Evolutionary conservation across 2,113 vertebrate genomes (phyloP).

Genomic region (Serilophus lunatus): DNA sequence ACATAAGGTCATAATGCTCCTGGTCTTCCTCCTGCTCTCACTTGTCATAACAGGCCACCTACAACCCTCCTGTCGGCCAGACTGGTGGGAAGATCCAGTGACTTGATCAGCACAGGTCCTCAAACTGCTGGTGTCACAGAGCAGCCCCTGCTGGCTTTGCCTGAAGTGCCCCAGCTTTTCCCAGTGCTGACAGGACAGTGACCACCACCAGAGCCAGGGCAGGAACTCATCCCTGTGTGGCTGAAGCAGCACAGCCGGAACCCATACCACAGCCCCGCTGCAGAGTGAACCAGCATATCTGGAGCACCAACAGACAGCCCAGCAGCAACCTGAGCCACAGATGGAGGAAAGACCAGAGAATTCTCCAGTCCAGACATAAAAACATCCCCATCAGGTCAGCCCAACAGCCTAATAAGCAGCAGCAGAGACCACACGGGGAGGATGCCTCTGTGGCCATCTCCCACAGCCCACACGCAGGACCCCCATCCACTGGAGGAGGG

Average conservation of each 20-base stretch:
- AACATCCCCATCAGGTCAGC: background rate
- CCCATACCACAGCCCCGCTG: too few relatives aligned
- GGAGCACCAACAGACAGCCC: background rate
- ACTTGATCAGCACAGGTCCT: background rate
- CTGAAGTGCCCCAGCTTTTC: background rate
- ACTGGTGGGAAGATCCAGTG: background rate
- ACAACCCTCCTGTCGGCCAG: background rate
- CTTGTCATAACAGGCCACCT: background rate
- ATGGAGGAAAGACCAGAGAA: background rate
- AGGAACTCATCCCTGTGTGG: background rate
- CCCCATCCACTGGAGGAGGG: background rate
- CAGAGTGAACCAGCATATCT: too few relatives aligned
- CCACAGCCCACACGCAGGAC: background rate
- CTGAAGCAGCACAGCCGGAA: too few relatives aligned
- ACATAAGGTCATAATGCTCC: too few relatives aligned
- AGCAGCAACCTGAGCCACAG: background rate
- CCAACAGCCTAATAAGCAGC: background rate
- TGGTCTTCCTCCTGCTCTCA: background rate
- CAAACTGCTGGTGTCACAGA: background rate
- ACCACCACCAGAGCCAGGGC: background rate
- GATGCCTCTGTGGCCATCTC: fast-evolving
- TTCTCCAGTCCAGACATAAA: background rate
- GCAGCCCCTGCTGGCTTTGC: background rate
- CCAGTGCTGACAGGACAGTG: background rate
- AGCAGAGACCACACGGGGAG: background rate